Base-by-base conservation (phyloP, 2,888 invertebrate species). In the Ashinkailepas kermadecensis region DNA sequence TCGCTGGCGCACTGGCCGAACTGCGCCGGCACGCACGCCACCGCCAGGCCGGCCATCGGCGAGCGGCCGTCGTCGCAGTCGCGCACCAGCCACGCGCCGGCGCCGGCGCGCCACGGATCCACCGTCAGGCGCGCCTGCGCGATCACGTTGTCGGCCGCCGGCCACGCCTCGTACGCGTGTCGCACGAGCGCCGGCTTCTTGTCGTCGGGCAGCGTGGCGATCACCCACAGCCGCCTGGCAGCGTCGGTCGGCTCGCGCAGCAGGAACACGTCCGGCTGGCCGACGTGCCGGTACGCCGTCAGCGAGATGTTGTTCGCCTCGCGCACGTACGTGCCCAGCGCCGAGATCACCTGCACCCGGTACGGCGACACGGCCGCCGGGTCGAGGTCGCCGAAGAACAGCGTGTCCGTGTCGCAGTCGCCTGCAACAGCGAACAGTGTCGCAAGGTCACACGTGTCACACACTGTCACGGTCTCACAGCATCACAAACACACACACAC, bases 151-250 rank as follows among this genome's bases (percentile, higher is more conserved):
- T 54, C 74, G 8, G 74, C 15, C 74, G 54, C 54, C 54, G 74
- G 74, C 74, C 74, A 74, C 6, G 74, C 74, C 74, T 74, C 74
- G 54, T 74, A 74, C 18, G 74, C 74, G 21, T 74, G 74, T 15
- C 15, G 15, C 74, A 74, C 74, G 7, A 0, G 8, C 18, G 4
- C 21, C 18, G 74, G 74, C 54, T 74, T 74, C 74, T 74, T 74
- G 21, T 74, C 25, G 15, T 74, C 74, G 9, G 74, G 74, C 18
- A 74, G 74, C 8, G 74, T 74, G 39, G 74, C 74, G 15, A 74
- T 13, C 6, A 74, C 74, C 74, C 74, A 74, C 8, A 9, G 12
- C 54, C 54, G 54, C 10, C 0, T 18, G 15, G 74, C 6, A 6
- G 74, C 39, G 9, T 10, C 74, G 15, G 74, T 39, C 1, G 74